Percentiles rank a stretch among this genome's conserved stretches.
Conservation (phyloP, 1,140 invertebrate genomes). For the Glossosoma conforme region DNA sequence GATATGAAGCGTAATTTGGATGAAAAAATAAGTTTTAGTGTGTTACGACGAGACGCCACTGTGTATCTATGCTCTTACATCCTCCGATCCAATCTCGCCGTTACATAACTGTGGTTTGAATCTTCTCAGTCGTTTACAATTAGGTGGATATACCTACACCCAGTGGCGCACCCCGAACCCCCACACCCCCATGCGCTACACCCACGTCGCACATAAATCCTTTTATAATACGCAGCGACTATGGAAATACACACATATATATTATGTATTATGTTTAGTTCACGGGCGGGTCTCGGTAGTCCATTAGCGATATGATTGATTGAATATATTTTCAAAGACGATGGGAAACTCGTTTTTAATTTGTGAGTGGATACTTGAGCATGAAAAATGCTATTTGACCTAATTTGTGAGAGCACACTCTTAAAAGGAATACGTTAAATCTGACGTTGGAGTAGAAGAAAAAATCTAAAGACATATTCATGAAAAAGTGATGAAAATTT, state of each 20-base stretch:
- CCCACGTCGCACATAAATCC: slow-evolving; percentile 12
- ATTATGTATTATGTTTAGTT: too few relatives aligned
- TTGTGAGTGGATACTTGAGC: slow-evolving; percentile 19
- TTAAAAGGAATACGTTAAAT: too few relatives aligned
- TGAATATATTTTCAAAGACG: slow-evolving; percentile 22
- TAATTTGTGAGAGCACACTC: slow-evolving; percentile 24
- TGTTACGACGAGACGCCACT: slow-evolving; percentile 16
- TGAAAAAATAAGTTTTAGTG: too few relatives aligned
- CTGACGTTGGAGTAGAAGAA: too few relatives aligned
- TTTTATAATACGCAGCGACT: slow-evolving; percentile 22
- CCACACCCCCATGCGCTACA: slow-evolving; percentile 12
- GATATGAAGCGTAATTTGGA: too few relatives aligned
- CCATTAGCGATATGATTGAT: slow-evolving; percentile 30
- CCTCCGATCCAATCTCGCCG: slow-evolving; percentile 28
- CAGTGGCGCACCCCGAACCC: slow-evolving; percentile 4
- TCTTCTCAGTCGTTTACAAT: slow-evolving; percentile 31
- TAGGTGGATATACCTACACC: slow-evolving; percentile 28
- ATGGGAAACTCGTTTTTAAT: slow-evolving; percentile 26
- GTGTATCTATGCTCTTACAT: slow-evolving; percentile 13
- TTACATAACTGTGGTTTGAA: slow-evolving; percentile 32
- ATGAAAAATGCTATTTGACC: slow-evolving; percentile 25
- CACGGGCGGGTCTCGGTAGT: slow-evolving; percentile 4
- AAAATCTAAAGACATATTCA: too few relatives aligned
- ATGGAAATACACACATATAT: too few relatives aligned
- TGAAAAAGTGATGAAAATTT: too few relatives aligned